Conservation (phyloP, 2,113 vertebrate species). For the Ageneiosus marmoratus region DNA sequence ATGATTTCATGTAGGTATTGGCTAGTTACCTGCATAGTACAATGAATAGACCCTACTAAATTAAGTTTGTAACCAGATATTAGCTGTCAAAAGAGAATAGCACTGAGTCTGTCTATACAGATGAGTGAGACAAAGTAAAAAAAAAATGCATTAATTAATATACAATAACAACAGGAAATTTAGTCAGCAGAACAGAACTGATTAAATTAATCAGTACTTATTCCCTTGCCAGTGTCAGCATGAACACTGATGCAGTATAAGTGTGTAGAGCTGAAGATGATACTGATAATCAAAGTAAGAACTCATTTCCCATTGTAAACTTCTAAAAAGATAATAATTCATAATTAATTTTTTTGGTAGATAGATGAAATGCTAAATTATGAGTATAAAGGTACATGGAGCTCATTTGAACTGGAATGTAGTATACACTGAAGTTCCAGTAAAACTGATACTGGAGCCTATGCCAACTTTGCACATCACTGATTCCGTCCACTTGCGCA, state of each 20-base stretch:
- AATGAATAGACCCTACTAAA: neutral
- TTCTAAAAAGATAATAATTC: neutral
- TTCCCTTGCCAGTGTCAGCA: neutral
- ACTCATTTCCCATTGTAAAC: neutral
- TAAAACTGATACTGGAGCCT: too few relatives aligned
- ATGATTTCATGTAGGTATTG: neutral
- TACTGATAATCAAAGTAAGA: neutral
- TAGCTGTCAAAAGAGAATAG: neutral
- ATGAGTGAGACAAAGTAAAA: neutral
- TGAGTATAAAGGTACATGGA: neutral
- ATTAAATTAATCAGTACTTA: neutral
- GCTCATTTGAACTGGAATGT: neutral
- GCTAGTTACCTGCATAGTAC: neutral
- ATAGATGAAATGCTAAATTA: neutral
- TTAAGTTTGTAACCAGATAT: neutral
- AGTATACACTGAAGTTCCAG: too few relatives aligned
- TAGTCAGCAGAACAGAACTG: neutral
- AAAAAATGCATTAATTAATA: neutral
- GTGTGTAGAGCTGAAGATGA: neutral
- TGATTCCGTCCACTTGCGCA: too few relatives aligned
- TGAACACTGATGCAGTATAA: too few relatives aligned
- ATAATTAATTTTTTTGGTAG: neutral
- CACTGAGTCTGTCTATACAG: neutral
- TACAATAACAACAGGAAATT: neutral
- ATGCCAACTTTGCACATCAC: too few relatives aligned